Evolutionary conservation across 2,888 invertebrate species (phyloP).

Genomic region (Argyresthia goedartella): DNA sequence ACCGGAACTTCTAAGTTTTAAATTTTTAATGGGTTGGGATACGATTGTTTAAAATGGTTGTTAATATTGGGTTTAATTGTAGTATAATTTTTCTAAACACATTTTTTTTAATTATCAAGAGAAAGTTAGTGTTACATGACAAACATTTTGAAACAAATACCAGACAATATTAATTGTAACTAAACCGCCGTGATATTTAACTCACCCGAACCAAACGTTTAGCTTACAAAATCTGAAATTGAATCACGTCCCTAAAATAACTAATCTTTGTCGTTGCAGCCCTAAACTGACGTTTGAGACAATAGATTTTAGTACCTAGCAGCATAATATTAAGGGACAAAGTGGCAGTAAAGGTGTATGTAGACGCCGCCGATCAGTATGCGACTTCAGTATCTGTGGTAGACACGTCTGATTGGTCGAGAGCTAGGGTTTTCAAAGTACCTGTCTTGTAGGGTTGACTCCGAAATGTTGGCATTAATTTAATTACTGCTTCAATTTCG

Average conservation of each 20-base stretch:
- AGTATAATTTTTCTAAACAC: too few species aligned
- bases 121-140: too few species aligned
- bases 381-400: constrained; percentile 26
- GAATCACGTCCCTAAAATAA: neutral
- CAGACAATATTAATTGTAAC: too few species aligned
- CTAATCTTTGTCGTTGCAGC: constrained; percentile 1
- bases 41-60: too few species aligned
- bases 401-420: constrained; percentile 48
- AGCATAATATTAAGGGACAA: neutral
- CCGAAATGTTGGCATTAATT: too few species aligned
- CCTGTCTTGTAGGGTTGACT: neutral
- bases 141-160: too few species aligned
- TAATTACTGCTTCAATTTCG: too few species aligned
- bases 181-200: too few species aligned
- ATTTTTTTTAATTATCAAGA: too few species aligned
- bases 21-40: too few species aligned
- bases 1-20: too few species aligned
- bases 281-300: neutral
- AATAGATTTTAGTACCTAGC: neutral
- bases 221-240: neutral
- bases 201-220: neutral
- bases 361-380: constrained; percentile 40
- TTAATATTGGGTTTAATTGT: too few species aligned
- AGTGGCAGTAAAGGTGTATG: neutral
- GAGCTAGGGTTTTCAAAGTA: constrained; percentile 20